These are phyloP conservation scores for Cathartes aura DNA, from an alignment of 2,113 vertebrate genomes.

Conservation along the genomic window DNA sequence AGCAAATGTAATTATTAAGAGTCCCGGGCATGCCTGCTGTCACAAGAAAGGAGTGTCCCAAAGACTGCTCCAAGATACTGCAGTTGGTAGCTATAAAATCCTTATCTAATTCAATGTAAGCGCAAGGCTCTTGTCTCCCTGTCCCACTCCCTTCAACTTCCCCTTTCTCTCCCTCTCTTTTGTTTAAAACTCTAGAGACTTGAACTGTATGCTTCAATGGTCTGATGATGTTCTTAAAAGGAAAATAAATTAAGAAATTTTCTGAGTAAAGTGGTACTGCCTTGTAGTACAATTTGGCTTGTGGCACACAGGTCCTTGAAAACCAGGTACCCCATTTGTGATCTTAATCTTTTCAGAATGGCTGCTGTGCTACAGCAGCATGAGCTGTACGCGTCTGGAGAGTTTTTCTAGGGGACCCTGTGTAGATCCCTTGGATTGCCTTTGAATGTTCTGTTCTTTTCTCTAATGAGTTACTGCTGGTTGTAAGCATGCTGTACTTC, in stretches of 20 bases:
- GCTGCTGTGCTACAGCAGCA: not conserved
- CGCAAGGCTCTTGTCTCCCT: not conserved
- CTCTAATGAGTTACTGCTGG: slow-evolving; percentile 26
- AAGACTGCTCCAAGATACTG: not conserved
- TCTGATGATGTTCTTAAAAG: not conserved
- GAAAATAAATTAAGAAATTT: not conserved
- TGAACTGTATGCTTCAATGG: not conserved
- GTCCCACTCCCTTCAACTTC: not conserved
- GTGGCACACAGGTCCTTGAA: not conserved
- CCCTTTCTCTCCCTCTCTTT: not conserved
- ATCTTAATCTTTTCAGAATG: not conserved
- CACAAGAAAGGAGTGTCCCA: not conserved
- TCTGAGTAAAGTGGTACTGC: not conserved
- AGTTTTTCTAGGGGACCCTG: not conserved
- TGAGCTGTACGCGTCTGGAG: not conserved
- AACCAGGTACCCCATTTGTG: not conserved
- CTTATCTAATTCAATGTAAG: not conserved
- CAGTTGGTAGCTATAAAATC: not conserved
- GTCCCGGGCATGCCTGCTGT: not conserved
- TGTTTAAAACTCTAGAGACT: not conserved
- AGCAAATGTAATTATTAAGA: not conserved
- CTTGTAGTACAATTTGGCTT: not conserved
- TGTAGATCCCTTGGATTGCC: not conserved
- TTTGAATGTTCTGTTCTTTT: slow-evolving; percentile 18
- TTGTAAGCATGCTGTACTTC: slow-evolving; percentile 21